Evolutionary conservation across 2,797 vertebrate species (phyloP), one percentile per base, ranked within the genome.

Genomic region (Helostoma temminkii): DNA sequence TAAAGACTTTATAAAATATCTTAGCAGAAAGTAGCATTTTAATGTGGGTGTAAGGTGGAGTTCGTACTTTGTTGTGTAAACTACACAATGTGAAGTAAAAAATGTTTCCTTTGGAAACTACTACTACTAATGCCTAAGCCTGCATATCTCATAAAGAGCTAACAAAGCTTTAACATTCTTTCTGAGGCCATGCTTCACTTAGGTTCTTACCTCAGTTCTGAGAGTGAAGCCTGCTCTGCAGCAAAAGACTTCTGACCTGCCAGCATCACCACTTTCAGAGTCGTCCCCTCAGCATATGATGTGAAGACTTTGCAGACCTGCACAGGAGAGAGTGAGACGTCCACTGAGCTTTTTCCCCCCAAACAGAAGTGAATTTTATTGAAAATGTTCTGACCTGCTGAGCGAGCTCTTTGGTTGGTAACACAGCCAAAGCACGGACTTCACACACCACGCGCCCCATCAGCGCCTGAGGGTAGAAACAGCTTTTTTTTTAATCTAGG

Each of bases 361-460:
- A 14, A 14, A 50, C 6, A 19, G 9, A 0, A 4, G 0, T 34
- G 11, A 9, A 11, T 18, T 5, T 41, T 34, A 16, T 4, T 15
- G 10, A 46, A 18, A 32, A 46, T 15, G 8, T 11, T 66, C 60
- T 25, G 25, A 99, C 98, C 97, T 99, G 98, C 49, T 98, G 96
- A 42, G 96, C 96, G 14, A 99, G 91, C 73, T 99, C 98, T 90
- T 99, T 99, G 36, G 98, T 99, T 18, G 98, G 98, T 64, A 99
- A 71, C 67, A 99, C 93, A 0, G 87, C 95, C 89, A 99, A 76
- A 47, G 95, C 97, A 3, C 97, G 94, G 12, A 99, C 87, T 65
- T 91, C 92, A 88, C 97, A 95, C 71, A 98, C 94, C 2, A 95
- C 95, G 7, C 97, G 92, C 32, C 88, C 70, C 56, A 94, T 87